Percentiles rank a stretch among this genome's conserved stretches.
Conservation (phyloP, 2,113 vertebrate species). For the Nettapus auritus region DNA sequence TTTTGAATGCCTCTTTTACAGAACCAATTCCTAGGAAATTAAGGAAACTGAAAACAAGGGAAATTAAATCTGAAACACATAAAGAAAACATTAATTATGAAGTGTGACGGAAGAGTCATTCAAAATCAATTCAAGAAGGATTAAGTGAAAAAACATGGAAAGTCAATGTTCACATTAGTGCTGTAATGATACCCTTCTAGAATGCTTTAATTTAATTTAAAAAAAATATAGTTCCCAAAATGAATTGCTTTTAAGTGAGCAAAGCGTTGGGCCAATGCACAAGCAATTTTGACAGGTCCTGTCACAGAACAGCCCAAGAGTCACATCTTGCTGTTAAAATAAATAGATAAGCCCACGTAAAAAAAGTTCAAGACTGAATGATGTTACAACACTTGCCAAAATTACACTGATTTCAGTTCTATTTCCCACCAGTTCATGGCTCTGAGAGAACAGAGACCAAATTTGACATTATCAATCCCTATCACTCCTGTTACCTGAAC, state of each 20-base stretch:
- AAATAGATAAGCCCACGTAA: background rate
- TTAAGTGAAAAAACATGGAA: background rate
- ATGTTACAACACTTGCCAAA: background rate
- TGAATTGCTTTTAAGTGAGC: background rate
- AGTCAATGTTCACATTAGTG: background rate
- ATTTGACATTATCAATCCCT: background rate
- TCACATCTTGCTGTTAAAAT: background rate
- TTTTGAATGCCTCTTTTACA: background rate
- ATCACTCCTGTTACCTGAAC: background rate
- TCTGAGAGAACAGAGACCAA: accelerated
- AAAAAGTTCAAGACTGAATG: background rate
- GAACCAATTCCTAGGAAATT: background rate
- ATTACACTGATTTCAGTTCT: background rate
- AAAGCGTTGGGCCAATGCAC: accelerated
- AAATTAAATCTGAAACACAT: background rate
- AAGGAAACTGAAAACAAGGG: background rate
- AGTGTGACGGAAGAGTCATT: background rate
- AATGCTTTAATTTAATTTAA: background rate
- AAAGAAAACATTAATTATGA: background rate
- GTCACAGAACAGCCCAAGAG: background rate
- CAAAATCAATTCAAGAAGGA: background rate
- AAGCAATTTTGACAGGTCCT: background rate
- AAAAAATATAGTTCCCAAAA: background rate
- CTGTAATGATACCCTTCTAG: background rate
- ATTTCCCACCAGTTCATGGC: background rate